These are phyloP conservation scores for Pitta sordida DNA, from an alignment of 2,113 vertebrate species.

Conservation along the genomic window DNA sequence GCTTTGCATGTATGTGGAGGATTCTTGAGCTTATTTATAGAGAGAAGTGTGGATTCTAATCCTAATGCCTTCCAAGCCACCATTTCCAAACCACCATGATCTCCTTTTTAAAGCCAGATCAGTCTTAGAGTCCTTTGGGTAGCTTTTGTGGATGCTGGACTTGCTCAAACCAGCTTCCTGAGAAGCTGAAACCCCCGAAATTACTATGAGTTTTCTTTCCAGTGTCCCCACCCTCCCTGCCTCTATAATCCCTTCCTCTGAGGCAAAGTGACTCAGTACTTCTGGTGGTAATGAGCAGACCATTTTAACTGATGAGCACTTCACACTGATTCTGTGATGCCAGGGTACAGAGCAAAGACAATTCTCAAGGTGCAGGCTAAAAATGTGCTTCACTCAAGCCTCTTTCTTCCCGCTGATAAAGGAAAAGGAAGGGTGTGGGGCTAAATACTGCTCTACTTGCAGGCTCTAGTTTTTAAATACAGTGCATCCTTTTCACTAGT, in stretches of 20 bases:
- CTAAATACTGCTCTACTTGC: neutral
- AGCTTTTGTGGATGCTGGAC: rapidly evolving
- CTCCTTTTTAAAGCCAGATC: neutral
- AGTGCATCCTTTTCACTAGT: neutral
- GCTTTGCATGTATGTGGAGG: neutral
- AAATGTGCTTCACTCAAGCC: neutral
- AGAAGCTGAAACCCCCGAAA: neutral
- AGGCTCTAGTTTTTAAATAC: neutral
- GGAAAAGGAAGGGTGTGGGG: neutral
- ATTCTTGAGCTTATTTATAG: neutral
- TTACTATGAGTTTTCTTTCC: neutral
- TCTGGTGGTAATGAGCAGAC: neutral
- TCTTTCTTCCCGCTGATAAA: neutral
- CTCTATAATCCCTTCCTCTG: neutral
- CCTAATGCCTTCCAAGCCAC: neutral
- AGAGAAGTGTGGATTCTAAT: neutral
- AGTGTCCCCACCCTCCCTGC: neutral
- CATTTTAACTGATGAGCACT: neutral
- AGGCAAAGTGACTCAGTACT: neutral
- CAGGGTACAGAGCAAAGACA: neutral
- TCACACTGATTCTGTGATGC: neutral
- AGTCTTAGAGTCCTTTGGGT: neutral
- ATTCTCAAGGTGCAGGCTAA: neutral
- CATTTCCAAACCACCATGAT: too few species aligned
- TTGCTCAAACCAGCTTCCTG: neutral